Base-by-base conservation (phyloP, 2,888 invertebrate species). In the Thera britannica region DNA sequence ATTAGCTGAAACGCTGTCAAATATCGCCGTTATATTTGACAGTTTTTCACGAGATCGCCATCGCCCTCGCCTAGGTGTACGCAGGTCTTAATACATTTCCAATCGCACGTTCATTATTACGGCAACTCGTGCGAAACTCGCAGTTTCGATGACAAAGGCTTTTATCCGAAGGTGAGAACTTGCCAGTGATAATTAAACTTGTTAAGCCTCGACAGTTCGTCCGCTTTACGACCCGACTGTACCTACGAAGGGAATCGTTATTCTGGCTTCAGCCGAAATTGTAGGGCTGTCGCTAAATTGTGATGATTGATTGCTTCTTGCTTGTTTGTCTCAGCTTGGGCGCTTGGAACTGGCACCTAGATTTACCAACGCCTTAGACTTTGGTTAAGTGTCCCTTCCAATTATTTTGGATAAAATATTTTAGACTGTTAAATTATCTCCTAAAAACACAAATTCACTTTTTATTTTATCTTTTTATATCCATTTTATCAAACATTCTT, bases 111-210 rank as follows among this genome's bases (percentile, higher is more conserved):
- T 65, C 49, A 65, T 58, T 62, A 60, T 62, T 12, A 57, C 7
- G 23, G 54, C 51, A 56, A 56, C 55, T 63, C 63, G 51, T 58
- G 34, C 62, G 66, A 52, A 62, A 51, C 65, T 65, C 12, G 5
- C 46, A 52, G 68, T 55, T 67, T 67, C 66, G 62, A 69, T 64
- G 60, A 65, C 67, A 67, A 67, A 62, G 60, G 55, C 52, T 57
- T 66, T 60, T 48, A 71, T 60, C 57, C 51, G 56, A 59, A 64
- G 63, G 69, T 51, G 73, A 78, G 76, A 72, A 77, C 73, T 75
- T 69, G 72, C 71, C 60, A 49, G 58, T 56, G 65, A 73, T 82
- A 83, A 85, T 84, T 84, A 84, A 83, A 81, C 79, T 81, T 78
- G 77, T 77, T 79, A 79, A 78, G 78, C 58, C 68, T 70, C 74